Percentiles rank a stretch among this genome's conserved stretches.
These are phyloP conservation scores for Eremobia ochroleuca DNA, from an alignment of 2,888 invertebrate genomes.

Conservation along the genomic window DNA sequence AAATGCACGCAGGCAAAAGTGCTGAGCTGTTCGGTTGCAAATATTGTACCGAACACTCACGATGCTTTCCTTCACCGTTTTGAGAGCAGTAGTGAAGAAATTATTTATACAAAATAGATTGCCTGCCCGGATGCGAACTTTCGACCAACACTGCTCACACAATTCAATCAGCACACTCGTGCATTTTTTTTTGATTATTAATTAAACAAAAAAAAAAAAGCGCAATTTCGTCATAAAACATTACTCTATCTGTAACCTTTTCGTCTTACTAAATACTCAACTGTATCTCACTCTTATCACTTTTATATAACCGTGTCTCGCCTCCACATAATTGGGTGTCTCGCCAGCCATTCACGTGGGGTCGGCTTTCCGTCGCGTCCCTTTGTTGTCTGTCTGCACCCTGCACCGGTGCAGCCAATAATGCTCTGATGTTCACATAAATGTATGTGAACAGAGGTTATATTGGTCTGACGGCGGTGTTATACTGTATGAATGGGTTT, in stretches of 20 bases:
- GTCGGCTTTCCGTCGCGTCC: conserved; percentile 47
- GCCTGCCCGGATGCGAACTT: neutral
- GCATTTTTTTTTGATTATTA: no score
- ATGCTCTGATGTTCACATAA: conserved; percentile 35
- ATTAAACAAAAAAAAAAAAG: no score
- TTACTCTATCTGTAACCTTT: neutral
- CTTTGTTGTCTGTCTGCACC: conserved; percentile 71
- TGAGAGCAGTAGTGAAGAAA: neutral
- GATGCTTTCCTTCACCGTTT: neutral
- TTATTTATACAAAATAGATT: no score
- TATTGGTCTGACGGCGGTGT: conserved; percentile 20
- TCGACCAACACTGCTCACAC: neutral
- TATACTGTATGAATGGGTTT: conserved; percentile 8
- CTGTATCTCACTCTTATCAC: neutral
- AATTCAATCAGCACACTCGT: neutral
- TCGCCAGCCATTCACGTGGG: conserved; percentile 50
- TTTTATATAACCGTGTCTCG: conserved; percentile 34
- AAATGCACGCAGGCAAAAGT: no score
- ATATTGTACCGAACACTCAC: no score
- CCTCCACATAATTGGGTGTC: conserved; percentile 38
- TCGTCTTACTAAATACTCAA: neutral
- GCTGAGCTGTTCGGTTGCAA: no score
- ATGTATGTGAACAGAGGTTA: conserved; percentile 36
- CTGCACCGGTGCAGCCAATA: conserved; percentile 45
- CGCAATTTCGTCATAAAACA: neutral